Percentiles rank a stretch among this genome's conserved stretches.
Evolutionary conservation across 2,797 vertebrate genomes (phyloP).

Genomic region (Enteromius anoplus): DNA sequence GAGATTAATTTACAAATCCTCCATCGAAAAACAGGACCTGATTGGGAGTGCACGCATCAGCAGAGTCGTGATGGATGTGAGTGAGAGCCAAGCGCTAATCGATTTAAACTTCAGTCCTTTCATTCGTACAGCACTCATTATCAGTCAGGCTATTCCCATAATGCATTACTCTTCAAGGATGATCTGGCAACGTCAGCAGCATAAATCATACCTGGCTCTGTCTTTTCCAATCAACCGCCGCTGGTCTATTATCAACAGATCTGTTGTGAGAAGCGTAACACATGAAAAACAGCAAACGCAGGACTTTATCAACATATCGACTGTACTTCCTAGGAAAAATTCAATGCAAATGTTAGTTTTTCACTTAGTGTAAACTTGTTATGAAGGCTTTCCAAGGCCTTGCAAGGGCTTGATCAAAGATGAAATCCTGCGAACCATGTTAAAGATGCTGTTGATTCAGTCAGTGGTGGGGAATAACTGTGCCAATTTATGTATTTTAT

Average conservation of each 20-base stretch:
- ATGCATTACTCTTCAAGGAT: constrained; percentile 69
- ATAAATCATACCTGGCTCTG: constrained; percentile 70
- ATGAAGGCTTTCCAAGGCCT: constrained; percentile 29
- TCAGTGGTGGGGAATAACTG: neutral
- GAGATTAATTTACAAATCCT: constrained; percentile 46
- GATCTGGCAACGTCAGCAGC: constrained; percentile 66
- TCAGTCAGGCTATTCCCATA: constrained; percentile 68
- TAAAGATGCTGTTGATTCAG: neutral
- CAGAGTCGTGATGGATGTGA: constrained; percentile 66
- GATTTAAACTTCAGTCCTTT: constrained; percentile 72
- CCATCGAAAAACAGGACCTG: constrained; percentile 46
- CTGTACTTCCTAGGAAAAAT: constrained; percentile 26
- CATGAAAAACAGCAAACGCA: constrained; percentile 38
- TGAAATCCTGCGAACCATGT: neutral
- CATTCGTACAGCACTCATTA: constrained; percentile 71
- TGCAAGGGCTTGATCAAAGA: constrained; percentile 14
- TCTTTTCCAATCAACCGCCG: constrained; percentile 58
- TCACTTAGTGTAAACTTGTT: constrained; percentile 39
- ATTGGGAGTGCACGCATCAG: constrained; percentile 59
- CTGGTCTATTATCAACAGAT: constrained; percentile 61
- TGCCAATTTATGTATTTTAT: neutral
- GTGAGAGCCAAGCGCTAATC: constrained; percentile 64
- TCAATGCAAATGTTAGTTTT: neutral
- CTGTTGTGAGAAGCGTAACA: constrained; percentile 44
- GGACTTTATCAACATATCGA: constrained; percentile 55